Conservation (phyloP, 1,140 invertebrate species). For the Saccostrea glomerata region DNA sequence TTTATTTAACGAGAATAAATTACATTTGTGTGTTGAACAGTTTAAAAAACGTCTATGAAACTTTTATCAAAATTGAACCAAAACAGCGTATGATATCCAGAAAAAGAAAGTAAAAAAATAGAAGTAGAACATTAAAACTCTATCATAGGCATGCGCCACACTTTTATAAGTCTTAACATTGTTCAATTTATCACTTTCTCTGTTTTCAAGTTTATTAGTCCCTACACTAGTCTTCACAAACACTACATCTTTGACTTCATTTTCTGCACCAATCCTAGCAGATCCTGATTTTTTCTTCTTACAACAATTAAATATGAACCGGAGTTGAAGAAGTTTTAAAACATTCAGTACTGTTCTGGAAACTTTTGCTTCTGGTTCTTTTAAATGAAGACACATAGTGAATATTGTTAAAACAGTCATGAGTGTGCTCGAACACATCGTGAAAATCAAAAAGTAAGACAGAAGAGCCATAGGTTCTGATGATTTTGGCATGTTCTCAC, state of each 20-base stretch:
- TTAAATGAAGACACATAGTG: not conserved
- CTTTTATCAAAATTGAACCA: not conserved
- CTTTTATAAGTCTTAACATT: not conserved
- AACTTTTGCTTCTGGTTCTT: not conserved
- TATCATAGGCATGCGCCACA: not conserved
- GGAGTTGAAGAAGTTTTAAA: not conserved
- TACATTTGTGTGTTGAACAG: too few species aligned
- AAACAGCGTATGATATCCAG: not conserved
- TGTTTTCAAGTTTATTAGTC: not conserved
- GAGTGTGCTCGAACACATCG: not conserved
- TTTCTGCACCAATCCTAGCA: not conserved
- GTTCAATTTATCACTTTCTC: not conserved
- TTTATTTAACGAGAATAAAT: too few species aligned
- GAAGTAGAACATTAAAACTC: not conserved
- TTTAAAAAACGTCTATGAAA: too few species aligned
- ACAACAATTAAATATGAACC: not conserved
- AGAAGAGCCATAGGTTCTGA: conserved; percentile 79
- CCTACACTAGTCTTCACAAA: not conserved
- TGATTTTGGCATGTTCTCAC: conserved; percentile 82
- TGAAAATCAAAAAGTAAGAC: conserved; percentile 33
- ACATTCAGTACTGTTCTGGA: not conserved
- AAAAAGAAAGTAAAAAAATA: not conserved
- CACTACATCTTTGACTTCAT: not conserved
- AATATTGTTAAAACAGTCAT: conserved; percentile 25
- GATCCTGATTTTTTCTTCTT: not conserved